Evolutionary conservation across 2,888 invertebrate species (phyloP).

Genomic region (Belgica antarctica): DNA sequence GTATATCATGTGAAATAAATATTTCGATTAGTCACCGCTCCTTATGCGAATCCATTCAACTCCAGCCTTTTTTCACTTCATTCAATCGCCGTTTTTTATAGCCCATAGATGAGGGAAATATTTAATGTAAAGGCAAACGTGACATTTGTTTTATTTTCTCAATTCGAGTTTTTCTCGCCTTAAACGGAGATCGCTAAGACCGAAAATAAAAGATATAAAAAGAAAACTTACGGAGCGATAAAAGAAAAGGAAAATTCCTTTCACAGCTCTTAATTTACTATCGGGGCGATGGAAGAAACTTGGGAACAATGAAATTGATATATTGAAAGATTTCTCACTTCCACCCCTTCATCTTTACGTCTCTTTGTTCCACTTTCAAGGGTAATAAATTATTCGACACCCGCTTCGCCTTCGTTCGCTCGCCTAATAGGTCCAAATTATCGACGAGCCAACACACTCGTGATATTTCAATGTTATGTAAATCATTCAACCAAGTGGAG

Average conservation of each 20-base stretch:
- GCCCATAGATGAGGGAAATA: background rate
- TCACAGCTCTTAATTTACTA: constrained; percentile 38
- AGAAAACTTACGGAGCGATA: background rate
- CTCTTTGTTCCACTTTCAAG: background rate
- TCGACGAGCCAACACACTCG: constrained; percentile 18
- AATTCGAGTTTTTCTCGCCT: constrained; percentile 16
- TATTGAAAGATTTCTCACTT: constrained; percentile 37
- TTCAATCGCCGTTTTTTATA: constrained; percentile 18
- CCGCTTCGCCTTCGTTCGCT: background rate
- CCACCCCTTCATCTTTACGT: background rate
- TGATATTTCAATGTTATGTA: constrained; percentile 31
- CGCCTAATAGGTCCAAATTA: constrained; percentile 25
- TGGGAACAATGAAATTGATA: constrained; percentile 38
- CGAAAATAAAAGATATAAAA: background rate
- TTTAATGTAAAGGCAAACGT: constrained; percentile 29
- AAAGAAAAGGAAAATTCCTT: constrained; percentile 9
- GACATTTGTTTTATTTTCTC: constrained; percentile 38
- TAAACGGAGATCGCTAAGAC: background rate
- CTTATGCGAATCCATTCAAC: constrained; percentile 21
- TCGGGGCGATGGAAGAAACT: constrained; percentile 12
- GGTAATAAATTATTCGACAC: constrained; percentile 22
- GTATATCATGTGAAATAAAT: background rate
- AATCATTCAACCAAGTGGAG: constrained; percentile 31
- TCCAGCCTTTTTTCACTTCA: background rate
- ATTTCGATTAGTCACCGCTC: constrained; percentile 28